Base-by-base conservation (phyloP, 2,888 invertebrate species). In the Cecidostiba fungosa region DNA sequence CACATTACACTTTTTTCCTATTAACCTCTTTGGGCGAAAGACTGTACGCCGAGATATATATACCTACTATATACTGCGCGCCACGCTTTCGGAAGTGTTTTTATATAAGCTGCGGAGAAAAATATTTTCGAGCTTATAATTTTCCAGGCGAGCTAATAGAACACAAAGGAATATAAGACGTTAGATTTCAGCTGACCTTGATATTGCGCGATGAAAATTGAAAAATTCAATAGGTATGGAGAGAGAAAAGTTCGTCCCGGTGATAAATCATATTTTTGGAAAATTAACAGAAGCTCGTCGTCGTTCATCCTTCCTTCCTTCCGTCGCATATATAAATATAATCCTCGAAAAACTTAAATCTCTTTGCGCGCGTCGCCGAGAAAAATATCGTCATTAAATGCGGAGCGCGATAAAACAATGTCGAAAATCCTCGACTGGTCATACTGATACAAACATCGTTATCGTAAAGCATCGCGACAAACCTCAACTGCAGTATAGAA, bases 401-500 rank as follows among this genome's bases (percentile, higher is more conserved):
- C 82, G 32, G 23, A 23, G 12, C 39, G 74, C 74, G 26, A 82
- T 82, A 74, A 82, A 82, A 59, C 54, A 81, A 59, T n/a, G 72
- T 43, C 26, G 39, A 5, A 47, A 62, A 62, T 26, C 10, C 26
- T 69, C 59, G 12, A 23, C 0, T 76, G n/a, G n/a, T 36, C 70
- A 26, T 23, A 66, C 36, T 12, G 82, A 76, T 76, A 77, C 43
- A 84, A 78, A 70, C 73, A 77, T 66, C 78, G 66, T 78, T 83
- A 83, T 77, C 83, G 77, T 83, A 83, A 83, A 83, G 77, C 72
- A 62, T 72, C 54, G n/a, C 54, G 54, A 66, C 47, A 59, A n/a
- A n/a, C 8, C 59, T 10, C 59, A 59, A 59, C 23, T 26, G 12
- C 6, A 19, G 54, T 54, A 4, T 4, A 8, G n/a, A n/a, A 19